Evolutionary conservation across 2,797 vertebrate species (phyloP), one percentile per base, ranked within the genome.

Genomic region (Lagorchestes hirsutus): DNA sequence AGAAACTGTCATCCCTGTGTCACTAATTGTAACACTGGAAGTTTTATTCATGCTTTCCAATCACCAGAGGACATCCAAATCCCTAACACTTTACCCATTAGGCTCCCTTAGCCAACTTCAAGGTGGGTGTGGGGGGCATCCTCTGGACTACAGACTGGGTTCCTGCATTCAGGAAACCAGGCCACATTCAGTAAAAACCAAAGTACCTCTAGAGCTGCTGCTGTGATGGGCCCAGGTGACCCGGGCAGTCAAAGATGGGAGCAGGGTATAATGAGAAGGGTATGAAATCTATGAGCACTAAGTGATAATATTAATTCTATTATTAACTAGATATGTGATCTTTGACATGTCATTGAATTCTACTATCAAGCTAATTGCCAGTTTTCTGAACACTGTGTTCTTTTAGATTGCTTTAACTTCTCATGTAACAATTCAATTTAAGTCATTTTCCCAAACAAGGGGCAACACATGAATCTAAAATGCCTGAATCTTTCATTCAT

Each of bases 381-480:
- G 58, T 46, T 46, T 82, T 82, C 40, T 82, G 22, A 82, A 82
- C 9, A 27, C 12, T 82, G 67, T 27, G 40, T 40, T 82, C 40
- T 82, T 82, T 82, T 40, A 46, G 40, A 46, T 24, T 46, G 4
- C 31, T 16, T 82, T 9, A 82, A 22, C 40, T 82, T 93, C 55
- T 90, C 91, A 93, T 57, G 31, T 28, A 55, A 54, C 18, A 14
- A 94, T 40, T 52, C 82, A 18, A 57, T 90, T 90, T 91, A 93
- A 95, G 24, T 91, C 74, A 95, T 90, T 93, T 55, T 31, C 67
- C 91, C 56, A 24, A 46, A 74, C 40, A 93, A 90, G 31, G 46
- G 90, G 90, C 94, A 91, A 93, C 16, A 93, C 34, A 90, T 13
- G 40, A 50, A 62, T n/a, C 46, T 92, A 94, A 94, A 93, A 92